These are phyloP conservation scores for Seladonia tumulorum DNA, from an alignment of 2,888 invertebrate genomes.

Conservation along the genomic window DNA sequence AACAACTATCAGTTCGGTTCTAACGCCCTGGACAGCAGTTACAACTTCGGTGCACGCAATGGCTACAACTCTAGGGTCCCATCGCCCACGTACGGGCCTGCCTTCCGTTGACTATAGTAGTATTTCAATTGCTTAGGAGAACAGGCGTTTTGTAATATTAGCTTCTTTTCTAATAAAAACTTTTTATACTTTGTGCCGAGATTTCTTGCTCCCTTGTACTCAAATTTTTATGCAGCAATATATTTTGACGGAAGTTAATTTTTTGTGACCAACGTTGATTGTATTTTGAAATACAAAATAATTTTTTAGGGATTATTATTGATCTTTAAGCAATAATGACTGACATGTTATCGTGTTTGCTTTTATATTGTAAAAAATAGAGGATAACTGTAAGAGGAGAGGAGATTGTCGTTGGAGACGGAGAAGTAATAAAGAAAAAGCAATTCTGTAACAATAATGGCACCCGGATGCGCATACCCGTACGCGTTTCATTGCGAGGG, in stretches of 20 bases:
- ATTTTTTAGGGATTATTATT: too few species aligned
- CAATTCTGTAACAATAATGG: constrained; percentile 25
- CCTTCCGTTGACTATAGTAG: constrained; percentile 72
- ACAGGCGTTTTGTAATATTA: constrained; percentile 42
- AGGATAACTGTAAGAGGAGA: neutral
- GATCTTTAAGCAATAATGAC: too few species aligned
- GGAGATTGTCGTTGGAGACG: neutral
- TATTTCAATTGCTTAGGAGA: constrained; percentile 39
- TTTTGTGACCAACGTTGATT: too few species aligned
- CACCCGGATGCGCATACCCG: constrained; percentile 30
- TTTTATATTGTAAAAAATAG: neutral
- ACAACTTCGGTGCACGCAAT: constrained; percentile 73
- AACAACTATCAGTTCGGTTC: constrained; percentile 76
- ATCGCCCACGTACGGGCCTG: constrained; percentile 80
- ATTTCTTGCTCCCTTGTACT: neutral
- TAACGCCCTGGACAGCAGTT: constrained; percentile 76
- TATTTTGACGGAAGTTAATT: too few species aligned
- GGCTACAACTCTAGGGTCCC: constrained; percentile 73
- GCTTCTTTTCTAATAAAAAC: constrained; percentile 60
- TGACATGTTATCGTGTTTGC: neutral
- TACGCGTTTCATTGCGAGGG: constrained; percentile 22
- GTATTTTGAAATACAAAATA: too few species aligned
- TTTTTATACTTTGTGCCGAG: constrained; percentile 17
- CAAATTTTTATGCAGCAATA: too few species aligned
- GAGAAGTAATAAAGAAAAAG: neutral